Conservation (phyloP, 2,113 vertebrate genomes). For the Etheostoma spectabile region DNA sequence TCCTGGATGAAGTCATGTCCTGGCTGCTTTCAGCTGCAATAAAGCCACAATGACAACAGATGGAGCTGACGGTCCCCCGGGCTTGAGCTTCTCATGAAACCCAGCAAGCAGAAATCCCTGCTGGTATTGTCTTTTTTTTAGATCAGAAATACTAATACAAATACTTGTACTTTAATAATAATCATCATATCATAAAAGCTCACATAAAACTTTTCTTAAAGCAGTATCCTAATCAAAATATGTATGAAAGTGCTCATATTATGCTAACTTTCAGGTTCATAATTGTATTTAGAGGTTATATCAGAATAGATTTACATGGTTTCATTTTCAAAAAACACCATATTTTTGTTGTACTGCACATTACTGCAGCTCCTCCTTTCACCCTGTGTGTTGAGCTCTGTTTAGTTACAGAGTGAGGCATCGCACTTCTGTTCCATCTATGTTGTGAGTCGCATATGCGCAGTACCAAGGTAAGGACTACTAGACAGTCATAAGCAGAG, state of each 20-base stretch:
- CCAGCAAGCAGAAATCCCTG: constrained; percentile 24
- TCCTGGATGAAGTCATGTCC: constrained; percentile 71
- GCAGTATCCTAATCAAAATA: background rate
- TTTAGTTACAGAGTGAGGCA: no score
- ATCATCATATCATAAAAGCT: constrained; percentile 1
- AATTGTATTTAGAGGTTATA: no score
- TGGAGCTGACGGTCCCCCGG: constrained; percentile 79
- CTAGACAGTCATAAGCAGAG: no score
- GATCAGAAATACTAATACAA: constrained; percentile 2
- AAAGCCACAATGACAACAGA: constrained; percentile 80
- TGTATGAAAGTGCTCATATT: background rate
- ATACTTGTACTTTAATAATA: background rate
- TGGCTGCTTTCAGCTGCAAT: constrained; percentile 79
- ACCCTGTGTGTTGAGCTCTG: no score
- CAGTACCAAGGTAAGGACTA: no score
- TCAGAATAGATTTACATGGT: no score
- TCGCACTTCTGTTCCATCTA: no score
- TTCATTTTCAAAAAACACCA: no score
- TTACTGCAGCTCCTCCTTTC: no score
- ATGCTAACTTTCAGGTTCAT: no score
- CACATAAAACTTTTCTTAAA: background rate
- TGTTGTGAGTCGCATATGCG: no score
- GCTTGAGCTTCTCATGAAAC: constrained; percentile 60
- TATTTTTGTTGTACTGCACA: no score
- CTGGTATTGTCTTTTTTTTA: constrained; percentile 17